Conservation (phyloP, 30 jellyfish, hydroid and myxozoan species). For the Cassiopea xamachana region DNA sequence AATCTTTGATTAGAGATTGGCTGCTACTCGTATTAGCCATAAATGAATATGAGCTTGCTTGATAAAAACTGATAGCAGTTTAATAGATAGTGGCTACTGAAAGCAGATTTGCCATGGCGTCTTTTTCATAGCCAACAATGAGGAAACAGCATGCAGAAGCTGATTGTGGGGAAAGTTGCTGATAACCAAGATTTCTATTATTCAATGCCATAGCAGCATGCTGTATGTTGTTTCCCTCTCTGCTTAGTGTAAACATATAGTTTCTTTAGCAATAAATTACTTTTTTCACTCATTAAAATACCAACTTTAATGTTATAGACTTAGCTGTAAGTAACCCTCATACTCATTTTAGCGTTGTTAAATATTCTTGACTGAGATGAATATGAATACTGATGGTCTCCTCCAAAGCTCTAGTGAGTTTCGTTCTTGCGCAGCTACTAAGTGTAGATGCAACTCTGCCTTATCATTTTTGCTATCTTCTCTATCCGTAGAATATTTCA, state of each 20-base stretch:
- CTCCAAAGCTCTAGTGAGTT: background rate
- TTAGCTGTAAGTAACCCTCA: background rate
- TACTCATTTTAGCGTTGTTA: background rate
- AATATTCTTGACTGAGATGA: background rate
- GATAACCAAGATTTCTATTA: background rate
- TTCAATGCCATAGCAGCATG: background rate
- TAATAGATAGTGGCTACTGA: no score
- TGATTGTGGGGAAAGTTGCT: background rate
- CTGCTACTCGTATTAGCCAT: background rate
- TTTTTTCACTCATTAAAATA: background rate
- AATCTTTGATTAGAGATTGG: background rate
- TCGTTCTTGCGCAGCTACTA: background rate
- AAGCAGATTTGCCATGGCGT: background rate
- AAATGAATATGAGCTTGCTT: constrained; percentile 16
- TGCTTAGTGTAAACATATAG: background rate
- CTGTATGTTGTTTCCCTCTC: background rate
- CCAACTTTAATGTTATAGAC: no score
- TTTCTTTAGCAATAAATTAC: no score
- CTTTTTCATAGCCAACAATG: background rate
- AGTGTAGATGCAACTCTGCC: background rate
- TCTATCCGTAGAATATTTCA: no score
- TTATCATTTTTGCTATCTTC: background rate
- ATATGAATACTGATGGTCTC: background rate
- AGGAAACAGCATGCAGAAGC: background rate
- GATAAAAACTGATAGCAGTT: background rate